phyloP scores from a whole-genome alignment of 2,113 vertebrate genomes.

The Arizona elegans region DNA sequence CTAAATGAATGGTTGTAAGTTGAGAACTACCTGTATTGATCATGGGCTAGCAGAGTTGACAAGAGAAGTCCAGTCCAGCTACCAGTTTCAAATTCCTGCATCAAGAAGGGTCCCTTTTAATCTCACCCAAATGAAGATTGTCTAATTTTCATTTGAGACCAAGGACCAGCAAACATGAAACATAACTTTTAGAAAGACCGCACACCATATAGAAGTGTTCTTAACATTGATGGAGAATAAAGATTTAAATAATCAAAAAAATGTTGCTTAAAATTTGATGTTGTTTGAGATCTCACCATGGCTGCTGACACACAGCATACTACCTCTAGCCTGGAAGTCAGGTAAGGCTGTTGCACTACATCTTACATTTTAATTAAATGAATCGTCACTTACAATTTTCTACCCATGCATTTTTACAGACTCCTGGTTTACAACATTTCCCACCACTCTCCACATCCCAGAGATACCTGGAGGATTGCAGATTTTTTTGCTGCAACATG shows the following conservation, averaged over 20 bases:
- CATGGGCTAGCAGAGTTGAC: neutral
- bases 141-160: neutral
- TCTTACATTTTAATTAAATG: neutral
- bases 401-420: neutral
- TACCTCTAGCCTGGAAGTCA: neutral
- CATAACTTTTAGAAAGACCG: neutral
- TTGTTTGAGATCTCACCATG: neutral
- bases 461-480: neutral
- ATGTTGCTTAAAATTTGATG: neutral
- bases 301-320: neutral
- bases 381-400: neutral
- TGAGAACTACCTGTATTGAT: neutral
- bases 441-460: neutral
- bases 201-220: neutral
- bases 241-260: neutral
- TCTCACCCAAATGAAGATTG: neutral
- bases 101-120: neutral
- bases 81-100: neutral
- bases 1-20: neutral
- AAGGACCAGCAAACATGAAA: neutral
- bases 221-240: neutral
- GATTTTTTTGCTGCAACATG: neutral
- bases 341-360: neutral
- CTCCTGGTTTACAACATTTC: neutral
- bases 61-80: neutral